A percentile compares a stretch with the other conserved stretches of the same genome.
phyloP scores from a whole-genome alignment of 2,888 invertebrate species.

The Folsomia candida region DNA sequence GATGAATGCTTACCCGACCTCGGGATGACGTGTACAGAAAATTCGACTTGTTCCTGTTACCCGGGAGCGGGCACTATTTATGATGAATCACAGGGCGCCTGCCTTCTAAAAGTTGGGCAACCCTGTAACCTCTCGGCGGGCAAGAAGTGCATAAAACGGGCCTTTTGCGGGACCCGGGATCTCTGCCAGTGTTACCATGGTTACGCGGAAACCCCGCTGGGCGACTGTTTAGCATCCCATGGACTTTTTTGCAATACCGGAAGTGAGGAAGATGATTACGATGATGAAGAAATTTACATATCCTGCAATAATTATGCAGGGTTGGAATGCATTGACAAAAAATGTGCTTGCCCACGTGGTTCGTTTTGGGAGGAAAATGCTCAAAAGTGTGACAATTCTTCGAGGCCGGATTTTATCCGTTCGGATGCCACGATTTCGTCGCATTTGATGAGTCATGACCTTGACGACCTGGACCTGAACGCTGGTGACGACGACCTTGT shows the following conservation, averaged over 20 bases:
- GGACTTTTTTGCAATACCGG: background rate
- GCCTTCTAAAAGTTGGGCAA: background rate
- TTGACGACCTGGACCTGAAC: too few relatives aligned
- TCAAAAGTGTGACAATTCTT: background rate
- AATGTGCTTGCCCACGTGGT: background rate
- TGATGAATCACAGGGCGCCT: background rate
- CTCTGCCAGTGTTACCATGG: background rate
- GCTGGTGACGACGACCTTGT: too few relatives aligned
- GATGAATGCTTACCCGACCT: too few relatives aligned
- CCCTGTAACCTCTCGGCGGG: background rate
- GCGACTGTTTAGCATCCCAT: background rate
- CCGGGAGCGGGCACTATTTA: background rate
- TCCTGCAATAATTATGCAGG: too few relatives aligned
- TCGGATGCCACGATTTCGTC: background rate
- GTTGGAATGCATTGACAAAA: background rate
- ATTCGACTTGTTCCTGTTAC: too few relatives aligned
- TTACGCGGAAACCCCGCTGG: background rate
- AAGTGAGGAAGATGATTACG: background rate
- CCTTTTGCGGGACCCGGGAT: slow-evolving; percentile 1
- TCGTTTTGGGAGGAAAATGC: background rate
- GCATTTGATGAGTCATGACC: background rate
- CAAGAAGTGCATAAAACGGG: background rate
- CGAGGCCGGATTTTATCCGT: too few relatives aligned
- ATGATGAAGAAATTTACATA: background rate
- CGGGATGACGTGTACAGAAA: too few relatives aligned